These are phyloP conservation scores for Phoxinus phoxinus DNA, from an alignment of 2,113 vertebrate genomes.

Conservation along the genomic window DNA sequence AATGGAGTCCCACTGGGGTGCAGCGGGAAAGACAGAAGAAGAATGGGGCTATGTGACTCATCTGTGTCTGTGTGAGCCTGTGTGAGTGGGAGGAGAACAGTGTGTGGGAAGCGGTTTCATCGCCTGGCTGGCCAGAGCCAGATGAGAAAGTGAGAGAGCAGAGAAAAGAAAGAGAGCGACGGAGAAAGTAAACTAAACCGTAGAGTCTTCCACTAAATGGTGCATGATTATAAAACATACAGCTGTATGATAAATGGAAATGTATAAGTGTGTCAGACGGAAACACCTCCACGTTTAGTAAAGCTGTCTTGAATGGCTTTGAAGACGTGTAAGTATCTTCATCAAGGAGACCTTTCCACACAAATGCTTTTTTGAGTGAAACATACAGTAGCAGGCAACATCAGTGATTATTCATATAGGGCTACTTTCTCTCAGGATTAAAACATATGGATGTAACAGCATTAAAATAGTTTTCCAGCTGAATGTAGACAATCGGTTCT, in stretches of 20 bases:
- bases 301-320: constrained; percentile 32
- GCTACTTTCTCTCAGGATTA: not conserved
- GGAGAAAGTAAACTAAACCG: constrained; percentile 51
- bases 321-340: constrained; percentile 31
- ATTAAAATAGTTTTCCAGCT: not conserved
- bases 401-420: not conserved
- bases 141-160: constrained; percentile 44
- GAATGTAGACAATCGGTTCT: not conserved
- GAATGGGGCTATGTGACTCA: constrained; percentile 78
- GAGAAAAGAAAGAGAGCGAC: constrained; percentile 14
- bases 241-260: constrained; percentile 53
- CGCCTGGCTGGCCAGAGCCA: constrained; percentile 58
- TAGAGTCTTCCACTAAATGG: constrained; percentile 23
- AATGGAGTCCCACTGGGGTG: constrained; percentile 68
- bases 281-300: constrained; percentile 50
- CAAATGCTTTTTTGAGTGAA: not conserved
- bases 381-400: not conserved
- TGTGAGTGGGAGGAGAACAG: constrained; percentile 62
- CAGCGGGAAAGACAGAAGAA: constrained; percentile 74
- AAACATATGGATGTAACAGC: not conserved
- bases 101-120: constrained; percentile 59
- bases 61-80: constrained; percentile 60
- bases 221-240: constrained; percentile 52
- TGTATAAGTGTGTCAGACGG: constrained; percentile 52
- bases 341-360: constrained; percentile 1